Percentiles rank a stretch among this genome's conserved stretches.
Conservation (phyloP, 2,888 invertebrate genomes). For the Cataglyphis altisquamis region DNA sequence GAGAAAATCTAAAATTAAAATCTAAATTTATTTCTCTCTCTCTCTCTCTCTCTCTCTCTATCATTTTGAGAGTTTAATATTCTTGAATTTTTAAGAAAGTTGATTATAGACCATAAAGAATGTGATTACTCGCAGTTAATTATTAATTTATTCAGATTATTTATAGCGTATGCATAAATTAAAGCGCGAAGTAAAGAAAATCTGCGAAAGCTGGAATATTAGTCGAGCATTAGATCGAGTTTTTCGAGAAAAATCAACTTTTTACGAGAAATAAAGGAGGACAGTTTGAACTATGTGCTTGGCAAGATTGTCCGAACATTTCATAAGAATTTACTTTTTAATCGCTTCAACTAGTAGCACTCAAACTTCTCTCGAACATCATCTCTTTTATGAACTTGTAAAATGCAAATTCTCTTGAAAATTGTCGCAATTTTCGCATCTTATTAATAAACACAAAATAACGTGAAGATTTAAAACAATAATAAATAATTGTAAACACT, state of each 20-base stretch:
- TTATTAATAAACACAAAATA: not conserved
- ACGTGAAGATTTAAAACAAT: not conserved
- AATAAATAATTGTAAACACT: not conserved
- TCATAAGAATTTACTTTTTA: conserved; percentile 5
- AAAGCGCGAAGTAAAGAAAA: not conserved
- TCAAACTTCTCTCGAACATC: not conserved
- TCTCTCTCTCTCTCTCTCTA: not conserved
- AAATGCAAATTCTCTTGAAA: not conserved
- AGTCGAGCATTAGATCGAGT: not conserved
- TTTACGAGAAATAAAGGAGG: not conserved
- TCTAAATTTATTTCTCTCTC: not conserved
- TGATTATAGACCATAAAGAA: not conserved
- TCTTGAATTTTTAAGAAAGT: not conserved
- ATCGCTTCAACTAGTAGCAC: not conserved
- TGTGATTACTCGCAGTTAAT: not conserved
- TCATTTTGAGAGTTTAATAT: conserved; percentile 4
- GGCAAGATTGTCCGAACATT: not conserved
- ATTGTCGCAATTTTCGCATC: not conserved
- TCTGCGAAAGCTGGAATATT: not conserved
- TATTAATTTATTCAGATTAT: not conserved
- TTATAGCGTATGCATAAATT: not conserved
- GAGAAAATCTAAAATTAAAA: conserved; percentile 1
- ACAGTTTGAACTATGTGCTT: not conserved
- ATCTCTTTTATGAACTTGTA: not conserved
- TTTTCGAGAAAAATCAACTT: not conserved